Percentiles rank a stretch among this genome's conserved stretches.
These are phyloP conservation scores for Anaspis maculata DNA, from an alignment of 2,888 invertebrate species.

Conservation along the genomic window DNA sequence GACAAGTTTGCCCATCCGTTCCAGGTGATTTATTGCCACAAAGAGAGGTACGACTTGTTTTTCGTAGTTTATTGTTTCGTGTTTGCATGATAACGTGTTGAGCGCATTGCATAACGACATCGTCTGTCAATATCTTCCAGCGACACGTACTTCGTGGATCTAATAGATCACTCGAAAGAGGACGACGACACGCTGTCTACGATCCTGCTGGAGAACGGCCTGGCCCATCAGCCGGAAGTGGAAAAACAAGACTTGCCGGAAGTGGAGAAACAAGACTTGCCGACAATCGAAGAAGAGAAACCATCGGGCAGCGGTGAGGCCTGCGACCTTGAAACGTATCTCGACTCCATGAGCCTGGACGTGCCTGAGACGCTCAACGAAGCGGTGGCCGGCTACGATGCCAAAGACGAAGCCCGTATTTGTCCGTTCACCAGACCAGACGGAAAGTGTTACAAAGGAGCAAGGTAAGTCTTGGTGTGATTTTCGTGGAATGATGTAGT, in stretches of 20 bases:
- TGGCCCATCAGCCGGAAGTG: constrained; percentile 20
- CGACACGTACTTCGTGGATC: constrained; percentile 22
- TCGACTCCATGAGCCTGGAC: too few species aligned
- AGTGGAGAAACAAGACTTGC: too few species aligned
- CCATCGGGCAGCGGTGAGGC: too few species aligned
- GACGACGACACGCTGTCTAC: constrained; percentile 19
- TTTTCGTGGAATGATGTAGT: too few species aligned
- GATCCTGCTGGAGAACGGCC: constrained; percentile 19
- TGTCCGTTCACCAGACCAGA: constrained; percentile 25
- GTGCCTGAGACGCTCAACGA: constrained; percentile 27
- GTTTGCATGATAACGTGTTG: too few species aligned
- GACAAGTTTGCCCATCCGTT: too few species aligned
- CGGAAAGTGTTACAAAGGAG: constrained; percentile 28
- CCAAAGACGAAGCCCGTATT: constrained; percentile 29
- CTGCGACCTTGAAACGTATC: too few species aligned
- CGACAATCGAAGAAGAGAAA: constrained; percentile 20
- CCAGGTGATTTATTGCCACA: too few species aligned
- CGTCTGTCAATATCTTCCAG: constrained; percentile 17
- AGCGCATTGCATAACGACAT: too few species aligned
- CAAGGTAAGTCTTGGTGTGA: too few species aligned
- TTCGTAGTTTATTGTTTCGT: too few species aligned
- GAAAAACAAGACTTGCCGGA: background rate
- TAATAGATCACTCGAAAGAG: constrained; percentile 12
- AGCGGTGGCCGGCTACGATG: constrained; percentile 29
- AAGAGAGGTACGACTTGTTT: too few species aligned